Base-by-base conservation (phyloP, 2,888 invertebrate genomes). In the Trachelus iudaicus region DNA sequence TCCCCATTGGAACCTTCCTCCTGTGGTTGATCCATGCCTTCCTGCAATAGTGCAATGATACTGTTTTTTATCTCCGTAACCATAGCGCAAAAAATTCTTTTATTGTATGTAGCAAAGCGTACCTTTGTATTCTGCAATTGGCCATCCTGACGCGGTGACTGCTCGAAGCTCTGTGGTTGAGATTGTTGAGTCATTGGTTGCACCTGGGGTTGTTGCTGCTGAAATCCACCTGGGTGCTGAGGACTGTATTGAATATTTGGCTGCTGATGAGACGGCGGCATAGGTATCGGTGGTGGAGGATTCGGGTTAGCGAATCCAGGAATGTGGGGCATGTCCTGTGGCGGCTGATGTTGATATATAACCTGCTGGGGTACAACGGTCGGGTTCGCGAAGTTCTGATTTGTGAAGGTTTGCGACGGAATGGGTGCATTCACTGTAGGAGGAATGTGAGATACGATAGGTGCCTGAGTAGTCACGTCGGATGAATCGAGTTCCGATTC, bases 401-500 rank as follows among this genome's bases (percentile, higher is more conserved):
- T 97, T 77, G 97, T 97, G 91, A 96, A 97, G 73, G 97, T 97
- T 92, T 97, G 96, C 37, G 96, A 94, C 34, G 96, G 96, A 88
- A 97, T 97, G 78, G 94, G 91, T 78, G 92, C 89, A 91, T 93
- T 85, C 91, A 93, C 88, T 92, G 94, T 83, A 74, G 91, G 86
- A 85, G 90, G 90, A 89, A 90, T 92, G 87, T 92, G 92, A 78
- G 92, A 89, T 73, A 91, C 89, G 69, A 89, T 89, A n/a, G 90
- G 87, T 31, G 86, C 81, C 76, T 85, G 87, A 76, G 93, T 93
- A 3, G 93, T 92, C 34, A 93, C 92, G 37, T 95, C 94, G 0
- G 96, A 95, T 76, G 95, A 95, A 90, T 97, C 97, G 83, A 97
- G 93, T 92, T 98, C 98, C 34, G 98, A 98, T 88, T 98, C 98